phyloP scores from a whole-genome alignment of 2,888 invertebrate species.

The Parnassius mnemosyne region DNA sequence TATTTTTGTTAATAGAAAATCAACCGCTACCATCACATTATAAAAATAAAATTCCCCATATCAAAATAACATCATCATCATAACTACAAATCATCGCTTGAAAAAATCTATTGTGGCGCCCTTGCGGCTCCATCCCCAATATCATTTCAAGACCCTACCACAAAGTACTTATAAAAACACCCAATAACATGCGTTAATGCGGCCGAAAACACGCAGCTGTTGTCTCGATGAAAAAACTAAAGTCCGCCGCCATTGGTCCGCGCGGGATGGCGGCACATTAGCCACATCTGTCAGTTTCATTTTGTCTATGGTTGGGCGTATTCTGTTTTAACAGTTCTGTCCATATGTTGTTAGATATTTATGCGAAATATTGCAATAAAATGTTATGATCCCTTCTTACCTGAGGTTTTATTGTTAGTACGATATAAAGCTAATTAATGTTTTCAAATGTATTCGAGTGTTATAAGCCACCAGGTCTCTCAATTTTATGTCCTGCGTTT shows the following conservation, averaged over 20 bases:
- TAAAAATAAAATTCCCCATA: conserved; percentile 47
- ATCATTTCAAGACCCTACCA: conserved; percentile 35
- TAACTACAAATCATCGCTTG: conserved; percentile 34
- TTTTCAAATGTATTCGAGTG: conserved; percentile 4
- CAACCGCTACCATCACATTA: conserved; percentile 36
- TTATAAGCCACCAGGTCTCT: conserved; percentile 8
- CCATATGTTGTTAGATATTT: conserved; percentile 33
- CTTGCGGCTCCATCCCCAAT: conserved; percentile 36
- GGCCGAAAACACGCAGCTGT: conserved; percentile 64
- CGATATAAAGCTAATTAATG: conserved; percentile 16
- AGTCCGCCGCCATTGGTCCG: conserved; percentile 55
- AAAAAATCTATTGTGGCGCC: conserved; percentile 43
- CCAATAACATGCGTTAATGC: conserved; percentile 69
- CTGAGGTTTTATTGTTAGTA: conserved; percentile 21
- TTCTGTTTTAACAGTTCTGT: conserved; percentile 17
- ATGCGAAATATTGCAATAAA: conserved; percentile 32
- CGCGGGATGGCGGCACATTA: conserved; percentile 62
- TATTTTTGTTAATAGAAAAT: conserved; percentile 31
- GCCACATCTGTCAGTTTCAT: conserved; percentile 66
- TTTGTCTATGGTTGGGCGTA: conserved; percentile 52
- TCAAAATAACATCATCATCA: conserved; percentile 41
- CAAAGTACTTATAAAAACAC: conserved; percentile 62
- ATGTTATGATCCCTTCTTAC: conserved; percentile 12
- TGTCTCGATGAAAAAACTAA: conserved; percentile 56
- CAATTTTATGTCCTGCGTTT: conserved; percentile 1